Conservation (phyloP, 2,888 invertebrate species). For the Phytoseiulus persimilis region DNA sequence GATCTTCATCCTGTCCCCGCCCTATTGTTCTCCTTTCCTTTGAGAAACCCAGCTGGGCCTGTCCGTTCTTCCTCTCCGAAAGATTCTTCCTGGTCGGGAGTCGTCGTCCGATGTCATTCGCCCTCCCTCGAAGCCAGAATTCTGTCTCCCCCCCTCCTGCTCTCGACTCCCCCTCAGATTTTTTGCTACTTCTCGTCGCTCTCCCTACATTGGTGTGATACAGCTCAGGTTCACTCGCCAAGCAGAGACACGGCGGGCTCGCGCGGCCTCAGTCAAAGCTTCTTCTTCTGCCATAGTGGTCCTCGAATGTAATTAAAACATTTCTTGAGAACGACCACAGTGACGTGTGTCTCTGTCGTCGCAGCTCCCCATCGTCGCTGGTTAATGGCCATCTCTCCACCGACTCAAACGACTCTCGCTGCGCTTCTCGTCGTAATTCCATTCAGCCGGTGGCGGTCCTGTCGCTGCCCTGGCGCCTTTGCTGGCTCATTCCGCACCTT, state of each 20-base stretch:
- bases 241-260: not conserved
- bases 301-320: not conserved
- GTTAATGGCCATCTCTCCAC: not conserved
- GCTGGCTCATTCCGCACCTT: not conserved
- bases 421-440: not conserved
- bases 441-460: too few relatives aligned
- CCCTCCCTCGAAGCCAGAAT: too few relatives aligned
- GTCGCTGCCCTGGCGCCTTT: not conserved
- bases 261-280: not conserved
- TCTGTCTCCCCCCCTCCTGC: too few relatives aligned
- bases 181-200: too few relatives aligned
- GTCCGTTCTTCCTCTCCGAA: too few relatives aligned
- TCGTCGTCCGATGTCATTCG: too few relatives aligned
- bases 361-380: not conserved
- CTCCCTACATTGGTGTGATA: too few relatives aligned
- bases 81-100: too few relatives aligned
- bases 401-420: not conserved
- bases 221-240: not conserved
- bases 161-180: too few relatives aligned
- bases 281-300: not conserved
- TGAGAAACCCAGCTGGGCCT: too few relatives aligned
- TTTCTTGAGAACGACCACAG: not conserved
- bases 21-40: too few relatives aligned
- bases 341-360: not conserved
- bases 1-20: too few relatives aligned